Base-by-base conservation (phyloP, 2,888 invertebrate species). In the Patella ulyssiponensis region DNA sequence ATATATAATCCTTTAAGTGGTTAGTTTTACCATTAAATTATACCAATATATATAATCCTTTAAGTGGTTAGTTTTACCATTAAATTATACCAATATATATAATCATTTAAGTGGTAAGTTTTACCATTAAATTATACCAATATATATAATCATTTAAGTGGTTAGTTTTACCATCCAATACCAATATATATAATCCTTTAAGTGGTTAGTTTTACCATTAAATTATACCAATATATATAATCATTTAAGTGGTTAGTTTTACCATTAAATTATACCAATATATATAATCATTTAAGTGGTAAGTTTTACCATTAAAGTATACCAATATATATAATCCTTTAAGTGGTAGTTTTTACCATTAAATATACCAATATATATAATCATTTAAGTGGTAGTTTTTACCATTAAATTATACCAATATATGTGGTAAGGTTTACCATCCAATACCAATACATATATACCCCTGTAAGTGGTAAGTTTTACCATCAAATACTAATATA, bases 121-220 rank as follows among this genome's bases (percentile, higher is more conserved):
- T 27, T 27, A 27, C 27, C n/a, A 64, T 27, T 27, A 27, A 27
- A 27, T 27, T 20, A 64, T 64, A n/a, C 58, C 11, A 64, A 64
- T 64, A 64, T 64, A 64, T 64, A 17, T 64, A 64, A 64, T 17
- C 17, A 1, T 27, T 27, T 27, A 27, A 2, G 27, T 27, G 27
- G 27, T 27, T 2, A 27, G 27, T 1, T 27, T 2, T 27, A 27
- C 27, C 27, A 27, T 27, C 1, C 27, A 64, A 64, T 64, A 23
- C 64, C 3, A 64, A 64, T 64, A 64, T 64, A 64, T 64, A 64
- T 64, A 64, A 64, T 17, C 64, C 64, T 64, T 23, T 23, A 64
- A 23, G 64, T 64, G 12, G 44, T 44, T 9, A 44, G 44, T 44
- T 9, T 44, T 44, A 44, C 44, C 11, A 64, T 44, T 0, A 44